Conservation (phyloP, 2,888 invertebrate species). For the Melinaea menophilus region DNA sequence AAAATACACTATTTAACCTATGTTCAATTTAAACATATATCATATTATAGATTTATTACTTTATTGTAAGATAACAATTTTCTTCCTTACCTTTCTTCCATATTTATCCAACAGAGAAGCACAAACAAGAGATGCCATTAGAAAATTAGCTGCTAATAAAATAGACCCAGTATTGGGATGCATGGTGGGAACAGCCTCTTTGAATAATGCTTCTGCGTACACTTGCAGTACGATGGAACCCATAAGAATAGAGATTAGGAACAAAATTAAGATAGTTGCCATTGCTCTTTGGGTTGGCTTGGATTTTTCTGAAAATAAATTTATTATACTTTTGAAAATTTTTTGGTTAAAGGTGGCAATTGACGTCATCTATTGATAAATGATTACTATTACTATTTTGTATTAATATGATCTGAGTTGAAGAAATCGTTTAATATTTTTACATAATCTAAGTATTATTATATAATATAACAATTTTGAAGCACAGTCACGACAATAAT, state of each 20-base stretch:
- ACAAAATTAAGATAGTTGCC: constrained; percentile 44
- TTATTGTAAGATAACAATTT: background rate
- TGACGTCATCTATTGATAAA: too few relatives aligned
- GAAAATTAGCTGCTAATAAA: constrained; percentile 53
- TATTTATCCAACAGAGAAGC: constrained; percentile 50
- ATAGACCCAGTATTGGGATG: constrained; percentile 62
- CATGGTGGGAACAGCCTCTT: constrained; percentile 61
- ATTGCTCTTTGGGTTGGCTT: constrained; percentile 55
- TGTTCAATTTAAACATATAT: too few relatives aligned
- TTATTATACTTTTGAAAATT: too few relatives aligned
- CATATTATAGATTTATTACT: too few relatives aligned
- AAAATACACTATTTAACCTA: too few relatives aligned
- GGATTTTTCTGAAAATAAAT: constrained; percentile 47
- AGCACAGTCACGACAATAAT: too few relatives aligned
- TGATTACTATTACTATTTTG: too few relatives aligned
- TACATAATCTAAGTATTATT: too few relatives aligned
- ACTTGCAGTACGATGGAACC: constrained; percentile 63
- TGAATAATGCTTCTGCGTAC: constrained; percentile 64
- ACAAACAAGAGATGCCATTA: constrained; percentile 52
- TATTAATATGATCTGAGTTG: too few relatives aligned
- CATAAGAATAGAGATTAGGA: constrained; percentile 58
- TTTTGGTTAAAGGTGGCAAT: too few relatives aligned
- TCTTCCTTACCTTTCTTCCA: constrained; percentile 56
- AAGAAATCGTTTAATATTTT: too few relatives aligned
- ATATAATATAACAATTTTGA: too few relatives aligned